Percentiles rank a stretch among this genome's conserved stretches.
These are phyloP conservation scores for Aldabrachelys gigantea DNA, from an alignment of 2,113 vertebrate species.

Conservation along the genomic window DNA sequence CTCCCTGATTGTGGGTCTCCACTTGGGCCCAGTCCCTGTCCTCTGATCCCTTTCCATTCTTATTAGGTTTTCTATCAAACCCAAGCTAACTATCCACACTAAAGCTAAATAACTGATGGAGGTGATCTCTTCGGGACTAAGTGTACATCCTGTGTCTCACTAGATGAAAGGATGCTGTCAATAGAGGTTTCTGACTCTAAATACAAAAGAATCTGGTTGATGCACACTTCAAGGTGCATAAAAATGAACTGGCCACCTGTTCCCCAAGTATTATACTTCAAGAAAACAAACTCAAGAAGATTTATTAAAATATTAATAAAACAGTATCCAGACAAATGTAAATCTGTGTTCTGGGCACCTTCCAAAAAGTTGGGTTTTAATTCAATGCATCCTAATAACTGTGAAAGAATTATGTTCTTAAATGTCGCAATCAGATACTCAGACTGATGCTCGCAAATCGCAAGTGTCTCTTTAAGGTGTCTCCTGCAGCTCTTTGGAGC, in stretches of 20 bases:
- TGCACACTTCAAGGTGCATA: background rate
- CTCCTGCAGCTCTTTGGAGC: no score
- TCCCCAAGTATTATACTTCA: background rate
- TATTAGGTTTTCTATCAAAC: background rate
- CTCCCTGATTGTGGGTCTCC: no score
- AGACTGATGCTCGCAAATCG: no score
- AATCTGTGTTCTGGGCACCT: background rate
- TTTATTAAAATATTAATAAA: background rate
- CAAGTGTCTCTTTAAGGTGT: no score
- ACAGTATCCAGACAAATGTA: background rate
- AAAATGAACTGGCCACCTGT: background rate
- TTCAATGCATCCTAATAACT: accelerated
- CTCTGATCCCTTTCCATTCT: background rate
- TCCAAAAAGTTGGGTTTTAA: background rate
- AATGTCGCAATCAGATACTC: background rate
- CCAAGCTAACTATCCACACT: background rate
- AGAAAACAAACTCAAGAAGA: background rate
- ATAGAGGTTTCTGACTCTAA: background rate
- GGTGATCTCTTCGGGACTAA: background rate
- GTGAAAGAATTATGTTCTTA: background rate
- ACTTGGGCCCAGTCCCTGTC: background rate
- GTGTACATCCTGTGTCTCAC: background rate
- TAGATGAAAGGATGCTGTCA: background rate
- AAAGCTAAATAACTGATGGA: background rate
- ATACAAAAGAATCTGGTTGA: background rate